Evolutionary conservation across 2,888 invertebrate genomes (phyloP).

Genomic region (Holacanthella duospinosa): DNA sequence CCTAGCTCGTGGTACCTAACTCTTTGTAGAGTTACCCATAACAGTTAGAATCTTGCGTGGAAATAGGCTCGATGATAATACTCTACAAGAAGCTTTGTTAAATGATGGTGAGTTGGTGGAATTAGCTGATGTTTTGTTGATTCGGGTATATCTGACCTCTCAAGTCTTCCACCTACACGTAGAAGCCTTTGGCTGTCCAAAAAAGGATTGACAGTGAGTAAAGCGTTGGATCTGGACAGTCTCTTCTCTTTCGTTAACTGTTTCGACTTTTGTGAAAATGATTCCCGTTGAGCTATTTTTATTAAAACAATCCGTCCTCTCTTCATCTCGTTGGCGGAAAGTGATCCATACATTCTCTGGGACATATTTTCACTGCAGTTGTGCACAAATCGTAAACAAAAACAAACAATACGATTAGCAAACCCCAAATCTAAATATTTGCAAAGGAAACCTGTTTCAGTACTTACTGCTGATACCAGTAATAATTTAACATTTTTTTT

Average conservation of each 20-base stretch:
- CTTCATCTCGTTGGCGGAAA: background rate
- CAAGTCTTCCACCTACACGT: slow-evolving; percentile 31
- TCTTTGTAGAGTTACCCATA: background rate
- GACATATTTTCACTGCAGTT: too few relatives aligned
- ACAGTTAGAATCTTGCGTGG: slow-evolving; percentile 13
- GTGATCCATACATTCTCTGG: too few relatives aligned
- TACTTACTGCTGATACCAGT: too few relatives aligned
- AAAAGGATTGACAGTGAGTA: slow-evolving; percentile 18
- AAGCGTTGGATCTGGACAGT: too few relatives aligned
- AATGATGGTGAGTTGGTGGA: slow-evolving; percentile 9
- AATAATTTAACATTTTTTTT: too few relatives aligned
- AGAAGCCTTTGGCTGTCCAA: slow-evolving; percentile 20
- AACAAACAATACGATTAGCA: too few relatives aligned
- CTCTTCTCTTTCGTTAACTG: background rate
- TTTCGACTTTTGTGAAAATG: background rate
- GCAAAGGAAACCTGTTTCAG: too few relatives aligned
- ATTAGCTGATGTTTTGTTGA: slow-evolving; percentile 24
- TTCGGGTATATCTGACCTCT: slow-evolving; percentile 13
- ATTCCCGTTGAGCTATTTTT: background rate
- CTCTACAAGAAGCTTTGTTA: slow-evolving; percentile 14
- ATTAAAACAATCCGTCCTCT: background rate
- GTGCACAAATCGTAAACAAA: too few relatives aligned
- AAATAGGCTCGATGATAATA: slow-evolving; percentile 11
- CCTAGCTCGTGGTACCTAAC: slow-evolving; percentile 11
- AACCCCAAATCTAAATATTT: too few relatives aligned